Evolutionary conservation across 1,140 invertebrate species (phyloP).

Genomic region (Lepidurus couesii): DNA sequence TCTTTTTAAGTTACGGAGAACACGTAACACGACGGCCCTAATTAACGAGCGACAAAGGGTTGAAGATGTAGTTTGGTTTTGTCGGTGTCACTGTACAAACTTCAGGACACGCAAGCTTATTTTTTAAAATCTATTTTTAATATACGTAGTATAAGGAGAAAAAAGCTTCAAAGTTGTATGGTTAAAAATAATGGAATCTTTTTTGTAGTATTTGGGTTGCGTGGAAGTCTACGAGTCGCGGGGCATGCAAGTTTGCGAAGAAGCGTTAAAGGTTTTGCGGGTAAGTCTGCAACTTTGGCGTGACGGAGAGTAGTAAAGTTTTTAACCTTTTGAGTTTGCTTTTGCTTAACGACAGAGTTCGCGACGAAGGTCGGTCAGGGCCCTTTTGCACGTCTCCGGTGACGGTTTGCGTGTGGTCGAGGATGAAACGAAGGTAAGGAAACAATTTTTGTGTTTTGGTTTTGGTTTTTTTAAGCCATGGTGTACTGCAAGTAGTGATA

Average conservation of each 20-base stretch:
- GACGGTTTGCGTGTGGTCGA: conserved; percentile 96
- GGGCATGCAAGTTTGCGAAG: conserved; percentile 99
- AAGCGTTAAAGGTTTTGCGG: conserved; percentile 88
- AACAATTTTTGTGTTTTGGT: too few species aligned
- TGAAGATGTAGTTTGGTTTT: too few species aligned
- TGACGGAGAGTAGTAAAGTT: background rate
- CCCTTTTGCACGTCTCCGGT: conserved; percentile 90
- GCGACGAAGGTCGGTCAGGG: conserved; percentile 73
- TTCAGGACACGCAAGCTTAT: too few species aligned
- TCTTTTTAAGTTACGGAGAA: too few species aligned
- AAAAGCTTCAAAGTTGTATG: background rate
- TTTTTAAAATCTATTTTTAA: background rate
- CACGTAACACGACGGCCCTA: too few species aligned
- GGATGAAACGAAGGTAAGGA: conserved; percentile 83
- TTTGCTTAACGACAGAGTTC: conserved; percentile 26
- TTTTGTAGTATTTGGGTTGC: conserved; percentile 86
- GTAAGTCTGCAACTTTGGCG: conserved; percentile 52
- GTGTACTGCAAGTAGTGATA: background rate
- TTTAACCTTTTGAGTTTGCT: conserved; percentile 22
- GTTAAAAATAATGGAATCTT: conserved; percentile 36
- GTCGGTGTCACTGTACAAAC: too few species aligned
- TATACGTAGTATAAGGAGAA: background rate
- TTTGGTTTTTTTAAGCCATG: conserved; percentile 1
- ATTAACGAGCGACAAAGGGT: too few species aligned
- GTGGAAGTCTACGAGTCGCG: conserved; percentile 98